Evolutionary conservation across 2,797 vertebrate genomes (phyloP), one percentile per base, ranked within the genome.

Genomic region (Fistularia tabacaria): DNA sequence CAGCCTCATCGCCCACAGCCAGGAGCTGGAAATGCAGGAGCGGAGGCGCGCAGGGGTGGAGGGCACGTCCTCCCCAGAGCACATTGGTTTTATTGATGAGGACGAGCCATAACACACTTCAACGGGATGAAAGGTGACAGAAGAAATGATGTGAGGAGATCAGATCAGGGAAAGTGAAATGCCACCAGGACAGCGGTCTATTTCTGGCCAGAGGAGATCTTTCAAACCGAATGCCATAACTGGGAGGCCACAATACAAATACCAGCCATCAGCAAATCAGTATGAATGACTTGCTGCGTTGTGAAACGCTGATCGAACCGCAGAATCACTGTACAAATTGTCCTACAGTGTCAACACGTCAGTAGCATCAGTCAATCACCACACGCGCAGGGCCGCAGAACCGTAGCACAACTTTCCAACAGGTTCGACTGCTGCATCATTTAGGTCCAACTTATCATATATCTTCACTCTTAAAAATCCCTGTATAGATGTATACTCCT

Each of bases 21-120:
- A 84, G 79, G 90, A 89, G 77, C 70, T 92, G 67, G 92, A 92
- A 82, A 89, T 92, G 90, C 82, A 89, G 42, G 87, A 89, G 77
- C 71, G 87, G 86, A 77, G 75, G 7, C 48, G 8, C 3, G 49
- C 56, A 46, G 59, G 14, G 58, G 64, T 72, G 52, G 80, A 74
- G 14, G 73, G 37, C 37, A 62, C 49, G 61, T 76, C 76, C 60
- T 85, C 81, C 47, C 51, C 68, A 0, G 91, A 92, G 78, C 81
- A 87, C 73, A 92, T 92, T 76, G 88, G 88, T 71, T 92, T 90
- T 80, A 92, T 92, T 1, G 91, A 93, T 41, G 91, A 93, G 49
- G 91, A 92, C 38, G 90, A 89, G 60, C 89, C 88, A 25, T 25
- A 25, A 25, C 25, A 25, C 25, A 25, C 5, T 25, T 25, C 25